phyloP scores from a whole-genome alignment of 2,888 invertebrate species.

The Acronicta alni region DNA sequence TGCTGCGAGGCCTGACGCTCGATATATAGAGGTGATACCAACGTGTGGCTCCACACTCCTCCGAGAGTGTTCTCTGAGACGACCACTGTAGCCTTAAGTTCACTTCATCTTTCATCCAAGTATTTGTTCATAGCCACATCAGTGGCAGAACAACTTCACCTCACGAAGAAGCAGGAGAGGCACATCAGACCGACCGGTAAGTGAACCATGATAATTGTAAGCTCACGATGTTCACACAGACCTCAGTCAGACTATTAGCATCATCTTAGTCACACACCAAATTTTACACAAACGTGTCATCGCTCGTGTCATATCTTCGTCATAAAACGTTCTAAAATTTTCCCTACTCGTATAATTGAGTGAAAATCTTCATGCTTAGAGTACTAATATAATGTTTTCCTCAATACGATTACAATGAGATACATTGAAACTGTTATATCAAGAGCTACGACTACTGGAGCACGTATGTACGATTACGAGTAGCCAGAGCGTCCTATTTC shows the following conservation, averaged over 20 bases:
- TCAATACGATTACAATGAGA: slow-evolving; percentile 5
- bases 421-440: slow-evolving; percentile 15
- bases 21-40: slow-evolving; percentile 74
- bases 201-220: slow-evolving; percentile 68
- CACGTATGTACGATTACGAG: slow-evolving; percentile 29
- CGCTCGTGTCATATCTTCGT: slow-evolving; percentile 22
- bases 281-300: slow-evolving; percentile 52
- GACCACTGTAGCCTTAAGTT: slow-evolving; percentile 76
- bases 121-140: slow-evolving; percentile 84
- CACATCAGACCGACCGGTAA: slow-evolving; percentile 77
- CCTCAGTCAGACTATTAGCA: slow-evolving; percentile 49
- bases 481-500: slow-evolving; percentile 57
- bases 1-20: slow-evolving; percentile 65
- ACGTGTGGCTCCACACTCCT: slow-evolving; percentile 74
- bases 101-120: slow-evolving; percentile 69
- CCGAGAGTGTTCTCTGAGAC: slow-evolving; percentile 78
- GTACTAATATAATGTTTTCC: slow-evolving; percentile 9
- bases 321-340: slow-evolving; percentile 22
- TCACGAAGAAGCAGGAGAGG: slow-evolving; percentile 65
- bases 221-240: slow-evolving; percentile 56
- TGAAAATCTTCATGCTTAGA: slow-evolving; percentile 15
- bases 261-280: slow-evolving; percentile 53
- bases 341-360: slow-evolving; percentile 12
- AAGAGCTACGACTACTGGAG: slow-evolving; percentile 9
- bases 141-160: slow-evolving; percentile 81